phyloP scores from a whole-genome alignment of 2,797 vertebrate genomes.

The Chrysocyon brachyurus region DNA sequence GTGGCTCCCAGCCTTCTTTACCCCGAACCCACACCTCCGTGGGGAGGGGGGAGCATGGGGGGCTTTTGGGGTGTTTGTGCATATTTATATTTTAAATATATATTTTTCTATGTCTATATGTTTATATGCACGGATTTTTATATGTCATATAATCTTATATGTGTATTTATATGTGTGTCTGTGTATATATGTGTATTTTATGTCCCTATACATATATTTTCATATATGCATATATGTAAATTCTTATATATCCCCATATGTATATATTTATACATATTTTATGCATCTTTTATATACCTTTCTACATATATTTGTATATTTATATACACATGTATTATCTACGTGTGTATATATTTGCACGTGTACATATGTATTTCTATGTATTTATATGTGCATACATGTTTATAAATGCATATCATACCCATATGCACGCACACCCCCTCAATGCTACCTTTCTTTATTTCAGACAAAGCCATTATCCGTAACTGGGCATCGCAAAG shows the following conservation, averaged over 20 bases:
- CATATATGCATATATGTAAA: no score
- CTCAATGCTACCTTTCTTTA: no score
- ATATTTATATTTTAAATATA: neutral
- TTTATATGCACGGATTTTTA: no score
- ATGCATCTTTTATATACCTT: neutral
- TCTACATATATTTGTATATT: neutral
- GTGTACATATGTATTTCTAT: neutral
- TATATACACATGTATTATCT: neutral
- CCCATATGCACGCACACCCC: neutral
- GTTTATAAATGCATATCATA: neutral
- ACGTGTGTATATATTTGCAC: neutral
- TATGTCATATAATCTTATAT: no score
- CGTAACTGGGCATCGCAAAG: neutral
- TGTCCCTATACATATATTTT: no score
- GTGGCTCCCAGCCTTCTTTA: neutral
- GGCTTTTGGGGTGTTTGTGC: neutral
- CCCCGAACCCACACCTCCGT: neutral
- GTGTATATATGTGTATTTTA: no score
- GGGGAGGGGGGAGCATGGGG: neutral
- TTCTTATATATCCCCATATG: no score
- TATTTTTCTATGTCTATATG: neutral
- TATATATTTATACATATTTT: no score
- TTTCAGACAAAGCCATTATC: neutral
- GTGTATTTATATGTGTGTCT: no score
- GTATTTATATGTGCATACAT: neutral